Conservation (phyloP, 2,888 invertebrate genomes). For the Marasmarcha lunaedactyla region DNA sequence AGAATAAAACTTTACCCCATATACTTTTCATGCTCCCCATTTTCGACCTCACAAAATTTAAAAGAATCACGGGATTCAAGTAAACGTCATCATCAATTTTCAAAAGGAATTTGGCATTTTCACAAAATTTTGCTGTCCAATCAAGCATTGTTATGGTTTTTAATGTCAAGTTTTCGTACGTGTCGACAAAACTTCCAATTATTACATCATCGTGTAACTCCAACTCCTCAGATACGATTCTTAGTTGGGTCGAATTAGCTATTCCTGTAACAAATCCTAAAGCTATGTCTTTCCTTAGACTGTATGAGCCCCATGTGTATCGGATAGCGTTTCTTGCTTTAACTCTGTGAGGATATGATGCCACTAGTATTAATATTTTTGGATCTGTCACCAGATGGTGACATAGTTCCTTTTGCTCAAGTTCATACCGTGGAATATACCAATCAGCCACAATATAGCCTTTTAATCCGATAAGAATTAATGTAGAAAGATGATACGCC, state of each 20-base stretch:
- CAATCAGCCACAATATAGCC: no score
- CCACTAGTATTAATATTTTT: conserved; percentile 79
- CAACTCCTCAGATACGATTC: conserved; percentile 73
- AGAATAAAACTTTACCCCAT: conserved; percentile 78
- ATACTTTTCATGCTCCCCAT: conserved; percentile 76
- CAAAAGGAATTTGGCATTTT: conserved; percentile 78
- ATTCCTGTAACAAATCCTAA: conserved; percentile 76
- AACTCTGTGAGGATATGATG: conserved; percentile 79
- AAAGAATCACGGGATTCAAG: conserved; percentile 81
- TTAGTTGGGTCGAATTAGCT: conserved; percentile 49
- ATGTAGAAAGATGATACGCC: no score
- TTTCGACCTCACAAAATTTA: conserved; percentile 74
- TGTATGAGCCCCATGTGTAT: conserved; percentile 85
- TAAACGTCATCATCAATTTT: conserved; percentile 94
- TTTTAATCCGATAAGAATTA: no score
- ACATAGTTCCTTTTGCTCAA: no score
- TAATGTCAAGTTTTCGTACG: conserved; percentile 85
- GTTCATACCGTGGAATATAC: no score
- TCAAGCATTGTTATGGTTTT: conserved; percentile 87
- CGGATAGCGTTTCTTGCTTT: conserved; percentile 80
- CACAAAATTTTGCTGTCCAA: conserved; percentile 84
- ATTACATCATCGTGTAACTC: conserved; percentile 82
- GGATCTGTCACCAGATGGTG: no score
- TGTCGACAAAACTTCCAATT: conserved; percentile 78
- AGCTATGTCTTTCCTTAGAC: conserved; percentile 73